Conservation (phyloP, 1,140 invertebrate species). For the Drosophila cardini region DNA sequence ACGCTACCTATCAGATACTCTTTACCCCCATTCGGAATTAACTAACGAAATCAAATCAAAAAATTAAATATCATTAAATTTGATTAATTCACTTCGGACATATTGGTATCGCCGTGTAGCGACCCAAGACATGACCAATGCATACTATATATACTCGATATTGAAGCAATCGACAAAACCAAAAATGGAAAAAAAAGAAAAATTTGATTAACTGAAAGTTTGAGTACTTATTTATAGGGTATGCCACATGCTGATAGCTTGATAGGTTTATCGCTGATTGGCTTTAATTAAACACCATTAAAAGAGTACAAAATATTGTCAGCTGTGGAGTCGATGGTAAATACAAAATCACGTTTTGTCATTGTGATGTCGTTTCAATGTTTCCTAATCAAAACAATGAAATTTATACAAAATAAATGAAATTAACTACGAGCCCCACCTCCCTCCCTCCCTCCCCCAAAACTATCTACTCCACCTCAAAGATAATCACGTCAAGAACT, state of each 20-base stretch:
- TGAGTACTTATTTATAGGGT: constrained; percentile 40
- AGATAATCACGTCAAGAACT: constrained; percentile 74
- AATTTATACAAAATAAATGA: constrained; percentile 71
- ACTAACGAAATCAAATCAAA: constrained; percentile 48
- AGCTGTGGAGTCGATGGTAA: constrained; percentile 52
- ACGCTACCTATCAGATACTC: constrained; percentile 9
- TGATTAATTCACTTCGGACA: constrained; percentile 77
- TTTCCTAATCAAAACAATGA: constrained; percentile 47
- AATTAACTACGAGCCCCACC: constrained; percentile 57
- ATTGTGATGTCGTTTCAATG: constrained; percentile 68
- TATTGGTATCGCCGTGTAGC: constrained; percentile 58
- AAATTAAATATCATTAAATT: constrained; percentile 81
- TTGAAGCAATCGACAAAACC: not conserved
- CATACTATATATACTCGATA: not conserved
- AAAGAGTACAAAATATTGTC: constrained; percentile 73
- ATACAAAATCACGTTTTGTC: constrained; percentile 76
- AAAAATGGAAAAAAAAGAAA: not conserved
- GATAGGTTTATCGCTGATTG: constrained; percentile 75
- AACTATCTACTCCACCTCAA: not conserved
- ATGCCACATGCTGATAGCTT: constrained; percentile 70
- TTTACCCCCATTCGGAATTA: constrained; percentile 16
- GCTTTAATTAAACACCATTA: constrained; percentile 82
- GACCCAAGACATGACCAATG: not conserved
- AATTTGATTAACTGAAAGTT: constrained; percentile 61
- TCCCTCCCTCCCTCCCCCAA: not conserved